Evolutionary conservation across 2,888 invertebrate genomes (phyloP), one percentile per base, ranked within the genome.

Genomic region (Ophion slaviceki): DNA sequence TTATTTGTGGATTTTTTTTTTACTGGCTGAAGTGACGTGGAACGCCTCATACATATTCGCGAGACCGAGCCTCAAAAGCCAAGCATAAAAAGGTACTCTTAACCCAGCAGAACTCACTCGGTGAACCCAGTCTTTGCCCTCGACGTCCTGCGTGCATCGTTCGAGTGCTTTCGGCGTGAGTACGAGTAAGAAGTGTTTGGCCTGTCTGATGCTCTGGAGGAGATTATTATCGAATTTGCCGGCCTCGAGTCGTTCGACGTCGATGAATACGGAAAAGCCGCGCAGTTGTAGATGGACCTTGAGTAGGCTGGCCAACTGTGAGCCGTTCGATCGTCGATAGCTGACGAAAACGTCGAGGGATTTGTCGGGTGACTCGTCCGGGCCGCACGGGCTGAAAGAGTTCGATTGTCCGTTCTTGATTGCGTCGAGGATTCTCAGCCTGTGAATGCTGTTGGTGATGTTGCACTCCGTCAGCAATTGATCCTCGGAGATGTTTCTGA

Each of bases 61-160:
- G 24, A 24, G 24, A 2, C 24, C 24, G 24, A 24, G 24, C 2
- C 24, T 24, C 1, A 24, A 24, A 24, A 24, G 24, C 24, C 24
- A 24, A 24, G 24, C 24, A 24, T 24, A 24, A 24, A 24, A 24
- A 24, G 1, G 24, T 24, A 1, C 24, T 24, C 24, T 1, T 24
- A 24, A 24, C 24, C 24, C 24, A 1, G 24, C 1, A 32, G 2
- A 79, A 92, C 96, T 96, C 95, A 99, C 99, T 95, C 98, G 96
- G 94, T 99, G 99, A 84, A 99, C 99, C 99, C 99, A 99, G 95
- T 99, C 99, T 95, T 99, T 99, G 94, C 98, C 97, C 80, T 99
- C 99, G 24, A 95, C 95, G 93, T 99, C 99, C 82, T 96, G 97
- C 89, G 98, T 96, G 94, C 99, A 99, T 91, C 99, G 96, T 91